These are phyloP conservation scores for Scortum barcoo DNA, from an alignment of 2,113 vertebrate species.

Conservation along the genomic window DNA sequence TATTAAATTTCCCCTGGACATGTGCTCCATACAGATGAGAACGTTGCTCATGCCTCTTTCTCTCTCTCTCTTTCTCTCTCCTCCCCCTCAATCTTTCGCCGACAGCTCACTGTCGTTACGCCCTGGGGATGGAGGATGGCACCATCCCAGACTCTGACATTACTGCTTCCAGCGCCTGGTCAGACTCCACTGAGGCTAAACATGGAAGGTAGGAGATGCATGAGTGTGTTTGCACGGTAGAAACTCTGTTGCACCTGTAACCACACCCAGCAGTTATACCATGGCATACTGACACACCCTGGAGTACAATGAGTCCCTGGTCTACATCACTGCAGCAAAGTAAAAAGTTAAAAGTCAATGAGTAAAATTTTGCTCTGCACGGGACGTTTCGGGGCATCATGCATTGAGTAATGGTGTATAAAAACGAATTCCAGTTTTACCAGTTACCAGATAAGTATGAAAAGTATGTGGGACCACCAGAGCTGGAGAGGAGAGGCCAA, in stretches of 20 bases:
- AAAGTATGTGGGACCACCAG: no score
- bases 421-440: no score
- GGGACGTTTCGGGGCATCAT: no score
- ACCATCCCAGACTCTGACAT: conserved; percentile 92
- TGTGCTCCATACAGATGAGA: conserved; percentile 34
- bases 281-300: not conserved
- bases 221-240: not conserved
- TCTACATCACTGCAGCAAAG: not conserved
- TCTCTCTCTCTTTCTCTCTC: conserved; percentile 6
- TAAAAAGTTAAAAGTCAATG: no score
- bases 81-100: conserved; percentile 14
- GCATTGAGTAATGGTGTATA: no score
- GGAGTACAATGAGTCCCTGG: not conserved
- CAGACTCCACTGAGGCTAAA: conserved; percentile 93
- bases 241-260: conserved; percentile 14
- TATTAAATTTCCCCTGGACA: conserved; percentile 56
- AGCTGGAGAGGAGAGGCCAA: no score
- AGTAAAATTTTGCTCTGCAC: no score
- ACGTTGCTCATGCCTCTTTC: conserved; percentile 42
- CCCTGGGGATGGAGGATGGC: conserved; percentile 94
- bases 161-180: conserved; percentile 94
- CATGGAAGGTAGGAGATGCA: conserved; percentile 88
- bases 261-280: not conserved
- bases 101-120: conserved; percentile 92
- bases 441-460: no score